phyloP scores from a whole-genome alignment of 2,113 vertebrate species.

The Engystomops pustulosus region DNA sequence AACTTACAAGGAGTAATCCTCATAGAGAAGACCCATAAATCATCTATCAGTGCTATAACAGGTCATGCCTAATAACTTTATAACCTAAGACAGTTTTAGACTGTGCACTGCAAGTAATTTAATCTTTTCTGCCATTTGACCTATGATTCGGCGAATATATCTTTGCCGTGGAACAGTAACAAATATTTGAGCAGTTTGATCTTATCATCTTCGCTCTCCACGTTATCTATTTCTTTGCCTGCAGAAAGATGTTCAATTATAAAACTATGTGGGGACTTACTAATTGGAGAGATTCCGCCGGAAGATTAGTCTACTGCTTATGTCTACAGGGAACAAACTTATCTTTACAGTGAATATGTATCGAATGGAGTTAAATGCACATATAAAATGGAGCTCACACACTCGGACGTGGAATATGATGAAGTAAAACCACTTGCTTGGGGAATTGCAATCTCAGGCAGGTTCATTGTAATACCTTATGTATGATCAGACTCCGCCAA shows the following conservation, averaged over 20 bases:
- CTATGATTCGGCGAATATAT: neutral
- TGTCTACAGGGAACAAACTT: constrained; percentile 16
- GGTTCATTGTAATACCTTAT: neutral
- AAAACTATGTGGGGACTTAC: constrained; percentile 28
- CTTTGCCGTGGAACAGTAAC: constrained; percentile 26
- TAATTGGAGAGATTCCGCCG: constrained; percentile 42
- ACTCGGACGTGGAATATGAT: neutral
- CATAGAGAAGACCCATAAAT: neutral
- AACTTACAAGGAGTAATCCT: neutral
- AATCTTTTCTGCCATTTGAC: constrained; percentile 19
- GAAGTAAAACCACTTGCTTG: neutral
- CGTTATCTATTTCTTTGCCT: constrained; percentile 43
- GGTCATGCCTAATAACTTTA: constrained; percentile 21
- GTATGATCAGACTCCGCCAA: neutral
- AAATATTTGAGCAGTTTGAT: constrained; percentile 37
- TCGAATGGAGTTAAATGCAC: constrained; percentile 13
- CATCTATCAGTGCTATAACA: neutral
- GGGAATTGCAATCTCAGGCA: neutral
- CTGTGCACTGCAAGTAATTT: constrained; percentile 21
- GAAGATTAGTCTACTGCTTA: constrained; percentile 29
- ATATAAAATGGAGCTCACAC: constrained; percentile 12
- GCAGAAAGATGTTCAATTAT: constrained; percentile 42
- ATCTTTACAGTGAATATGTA: constrained; percentile 32
- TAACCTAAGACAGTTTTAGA: constrained; percentile 10
- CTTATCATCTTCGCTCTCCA: constrained; percentile 19